Conservation (phyloP, 1,140 invertebrate species). For the Luehdorfia chinensis region DNA sequence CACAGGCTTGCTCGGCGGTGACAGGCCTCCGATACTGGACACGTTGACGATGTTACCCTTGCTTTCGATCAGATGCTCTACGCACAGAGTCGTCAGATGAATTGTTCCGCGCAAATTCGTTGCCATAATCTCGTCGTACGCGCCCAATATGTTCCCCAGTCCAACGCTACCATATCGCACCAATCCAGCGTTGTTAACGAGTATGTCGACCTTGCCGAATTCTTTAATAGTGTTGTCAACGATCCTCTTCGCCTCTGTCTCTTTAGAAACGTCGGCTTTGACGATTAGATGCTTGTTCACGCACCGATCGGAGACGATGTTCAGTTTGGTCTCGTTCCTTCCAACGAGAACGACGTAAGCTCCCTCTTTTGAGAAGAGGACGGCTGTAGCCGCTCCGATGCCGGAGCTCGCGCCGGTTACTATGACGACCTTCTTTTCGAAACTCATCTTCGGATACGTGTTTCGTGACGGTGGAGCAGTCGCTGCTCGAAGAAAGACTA, state of each 20-base stretch:
- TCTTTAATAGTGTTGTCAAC: slow-evolving; percentile 75
- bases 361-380: slow-evolving; percentile 21
- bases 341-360: slow-evolving; percentile 22
- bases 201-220: slow-evolving; percentile 78
- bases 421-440: slow-evolving; percentile 24
- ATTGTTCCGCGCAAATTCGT: slow-evolving; percentile 51
- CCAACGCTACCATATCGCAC: slow-evolving; percentile 79
- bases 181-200: slow-evolving; percentile 86
- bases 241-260: slow-evolving; percentile 77
- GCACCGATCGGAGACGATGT: slow-evolving; percentile 9
- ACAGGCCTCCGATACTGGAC: slow-evolving; percentile 78
- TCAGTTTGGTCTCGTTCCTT: slow-evolving; percentile 17
- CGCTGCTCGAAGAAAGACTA: no score
- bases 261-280: slow-evolving; percentile 79
- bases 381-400: slow-evolving; percentile 25
- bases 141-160: slow-evolving; percentile 81
- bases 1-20: slow-evolving; percentile 26
- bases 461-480: no score
- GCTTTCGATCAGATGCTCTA: slow-evolving; percentile 12
- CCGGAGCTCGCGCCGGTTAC: slow-evolving; percentile 20
- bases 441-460: slow-evolving; percentile 27
- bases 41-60: slow-evolving; percentile 86
- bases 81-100: slow-evolving; percentile 12
- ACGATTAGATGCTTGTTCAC: slow-evolving; percentile 62
- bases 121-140: slow-evolving; percentile 82